Conservation (phyloP, 2,888 invertebrate species). For the Lasioglossum malachurum region DNA sequence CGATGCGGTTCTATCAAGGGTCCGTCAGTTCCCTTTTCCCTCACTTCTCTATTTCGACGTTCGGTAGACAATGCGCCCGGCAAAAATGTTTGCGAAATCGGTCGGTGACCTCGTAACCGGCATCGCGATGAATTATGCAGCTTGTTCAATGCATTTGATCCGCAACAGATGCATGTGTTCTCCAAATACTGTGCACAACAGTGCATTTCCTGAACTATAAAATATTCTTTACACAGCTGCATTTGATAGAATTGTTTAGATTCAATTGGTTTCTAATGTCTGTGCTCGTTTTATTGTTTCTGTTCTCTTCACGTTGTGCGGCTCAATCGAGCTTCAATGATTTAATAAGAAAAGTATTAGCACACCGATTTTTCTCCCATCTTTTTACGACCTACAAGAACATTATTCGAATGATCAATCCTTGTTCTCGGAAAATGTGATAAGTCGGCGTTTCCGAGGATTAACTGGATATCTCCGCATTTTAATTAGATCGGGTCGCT, state of each 20-base stretch:
- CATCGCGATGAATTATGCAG: background rate
- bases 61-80: background rate
- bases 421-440: background rate
- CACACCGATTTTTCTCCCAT: background rate
- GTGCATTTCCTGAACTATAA: background rate
- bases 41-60: conserved; percentile 20
- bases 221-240: background rate
- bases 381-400: background rate
- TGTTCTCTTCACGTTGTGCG: background rate
- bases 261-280: too few relatives aligned
- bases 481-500: conserved; percentile 24
- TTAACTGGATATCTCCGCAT: conserved; percentile 4
- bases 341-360: too few relatives aligned
- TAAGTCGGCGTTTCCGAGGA: background rate
- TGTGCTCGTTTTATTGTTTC: background rate
- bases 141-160: background rate
- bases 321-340: too few relatives aligned
- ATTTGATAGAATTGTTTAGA: background rate
- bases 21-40: conserved; percentile 21
- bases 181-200: background rate
- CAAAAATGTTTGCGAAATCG: conserved; percentile 47
- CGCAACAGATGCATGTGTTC: background rate
- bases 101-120: background rate
- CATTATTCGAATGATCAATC: background rate
- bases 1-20: conserved; percentile 52